phyloP scores from a whole-genome alignment of 37 sponge, comb jelly and placozoan genomes.

The Halichondria panicea region DNA sequence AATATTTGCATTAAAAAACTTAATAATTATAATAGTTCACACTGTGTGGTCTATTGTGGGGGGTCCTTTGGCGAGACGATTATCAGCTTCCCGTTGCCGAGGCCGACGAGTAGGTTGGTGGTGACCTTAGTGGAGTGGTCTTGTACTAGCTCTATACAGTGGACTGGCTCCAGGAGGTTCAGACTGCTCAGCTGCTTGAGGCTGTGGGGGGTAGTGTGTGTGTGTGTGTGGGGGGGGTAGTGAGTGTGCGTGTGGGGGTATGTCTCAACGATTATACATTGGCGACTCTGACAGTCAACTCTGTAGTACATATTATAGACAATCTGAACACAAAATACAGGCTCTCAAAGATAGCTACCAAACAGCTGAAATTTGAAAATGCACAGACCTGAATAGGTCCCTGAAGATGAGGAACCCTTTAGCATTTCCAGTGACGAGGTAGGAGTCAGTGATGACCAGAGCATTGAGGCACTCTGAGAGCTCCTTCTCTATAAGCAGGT shows the following conservation, averaged over 20 bases:
- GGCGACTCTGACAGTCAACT: too few species aligned
- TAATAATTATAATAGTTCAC: neutral
- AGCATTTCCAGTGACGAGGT: conserved; percentile 68
- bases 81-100: conserved; percentile 77
- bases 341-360: neutral
- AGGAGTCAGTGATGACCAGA: conserved; percentile 48
- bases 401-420: conserved; percentile 64
- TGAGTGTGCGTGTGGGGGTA: too few species aligned
- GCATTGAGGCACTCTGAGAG: conserved; percentile 47
- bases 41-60: neutral
- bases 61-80: conserved; percentile 55
- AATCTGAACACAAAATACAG: too few species aligned
- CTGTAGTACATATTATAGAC: too few species aligned
- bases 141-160: conserved; percentile 53
- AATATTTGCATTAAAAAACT: neutral
- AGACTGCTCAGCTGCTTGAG: conserved; percentile 45
- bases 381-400: conserved; percentile 59
- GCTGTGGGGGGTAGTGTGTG: conserved; percentile 21
- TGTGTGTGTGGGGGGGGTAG: neutral
- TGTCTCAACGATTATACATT: neutral
- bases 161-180: conserved; percentile 47
- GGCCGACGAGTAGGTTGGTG: conserved; percentile 79
- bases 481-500: conserved; percentile 41
- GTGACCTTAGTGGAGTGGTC: conserved; percentile 40
- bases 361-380: neutral